phyloP scores from a whole-genome alignment of 1,140 invertebrate genomes.

The Drosophila ohnishii region DNA sequence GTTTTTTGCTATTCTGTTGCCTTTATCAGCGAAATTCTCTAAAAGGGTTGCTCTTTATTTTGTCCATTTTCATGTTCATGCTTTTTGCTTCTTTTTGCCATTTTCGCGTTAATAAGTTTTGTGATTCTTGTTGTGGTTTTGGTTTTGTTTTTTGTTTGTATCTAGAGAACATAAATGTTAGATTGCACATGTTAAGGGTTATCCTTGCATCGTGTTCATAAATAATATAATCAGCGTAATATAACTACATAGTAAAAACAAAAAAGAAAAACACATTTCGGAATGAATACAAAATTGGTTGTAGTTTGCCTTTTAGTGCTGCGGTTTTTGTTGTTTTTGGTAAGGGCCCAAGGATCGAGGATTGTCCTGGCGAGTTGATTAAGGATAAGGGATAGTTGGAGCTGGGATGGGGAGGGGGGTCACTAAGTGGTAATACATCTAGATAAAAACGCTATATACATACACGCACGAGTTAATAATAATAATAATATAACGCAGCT shows the following conservation, averaged over 20 bases:
- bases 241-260: constrained; percentile 61
- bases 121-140: constrained; percentile 54
- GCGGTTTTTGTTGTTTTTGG: constrained; percentile 33
- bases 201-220: constrained; percentile 50
- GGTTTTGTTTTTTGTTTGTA: constrained; percentile 41
- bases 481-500: constrained; percentile 70
- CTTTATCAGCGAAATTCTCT: constrained; percentile 81
- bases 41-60: constrained; percentile 79
- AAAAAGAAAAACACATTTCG: constrained; percentile 63
- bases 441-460: constrained; percentile 81
- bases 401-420: constrained; percentile 14
- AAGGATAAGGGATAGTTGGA: background rate
- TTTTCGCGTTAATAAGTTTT: constrained; percentile 64
- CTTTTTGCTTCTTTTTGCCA: constrained; percentile 53
- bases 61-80: constrained; percentile 52
- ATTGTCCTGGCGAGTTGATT: constrained; percentile 31
- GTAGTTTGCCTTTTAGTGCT: constrained; percentile 70
- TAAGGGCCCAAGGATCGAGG: constrained; percentile 15
- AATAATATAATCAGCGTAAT: constrained; percentile 72
- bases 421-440: constrained; percentile 80
- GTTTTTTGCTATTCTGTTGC: constrained; percentile 74
- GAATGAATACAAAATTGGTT: constrained; percentile 74
- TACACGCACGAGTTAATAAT: constrained; percentile 74
- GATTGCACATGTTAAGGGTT: constrained; percentile 72
- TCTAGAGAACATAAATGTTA: constrained; percentile 72